These are phyloP conservation scores for Umimayanthus chanpuru DNA, from an alignment of 92 coral and sea anemone genomes.

Conservation along the genomic window DNA sequence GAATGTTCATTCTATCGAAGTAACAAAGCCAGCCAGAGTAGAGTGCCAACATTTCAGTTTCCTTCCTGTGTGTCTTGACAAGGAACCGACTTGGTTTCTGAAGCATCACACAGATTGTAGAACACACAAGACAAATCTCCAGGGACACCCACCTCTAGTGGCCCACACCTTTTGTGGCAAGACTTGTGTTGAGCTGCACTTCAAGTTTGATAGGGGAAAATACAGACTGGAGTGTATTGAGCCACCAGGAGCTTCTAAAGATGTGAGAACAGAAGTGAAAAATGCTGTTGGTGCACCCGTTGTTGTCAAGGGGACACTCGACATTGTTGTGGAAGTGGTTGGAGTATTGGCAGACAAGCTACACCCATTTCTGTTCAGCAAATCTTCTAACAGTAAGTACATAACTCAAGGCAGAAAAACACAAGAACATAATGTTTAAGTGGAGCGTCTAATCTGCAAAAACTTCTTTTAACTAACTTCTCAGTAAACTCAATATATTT, in stretches of 20 bases:
- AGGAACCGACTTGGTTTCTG: background rate
- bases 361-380: background rate
- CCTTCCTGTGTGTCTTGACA: background rate
- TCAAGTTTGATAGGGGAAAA: background rate
- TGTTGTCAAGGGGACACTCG: background rate
- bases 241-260: background rate
- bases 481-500: too few species aligned
- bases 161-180: slow-evolving; percentile 11
- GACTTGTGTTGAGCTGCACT: background rate
- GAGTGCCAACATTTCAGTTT: background rate
- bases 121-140: background rate
- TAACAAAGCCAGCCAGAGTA: background rate
- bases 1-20: background rate
- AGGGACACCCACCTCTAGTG: background rate
- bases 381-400: background rate
- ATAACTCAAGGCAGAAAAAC: too few species aligned
- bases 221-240: background rate
- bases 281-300: background rate
- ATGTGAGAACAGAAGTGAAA: background rate
- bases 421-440: too few species aligned
- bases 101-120: background rate
- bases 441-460: too few species aligned
- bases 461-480: too few species aligned
- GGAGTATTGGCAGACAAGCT: background rate
- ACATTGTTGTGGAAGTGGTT: background rate